Evolutionary conservation across 2,113 vertebrate species (phyloP).

Genomic region (Siniperca knerii): DNA sequence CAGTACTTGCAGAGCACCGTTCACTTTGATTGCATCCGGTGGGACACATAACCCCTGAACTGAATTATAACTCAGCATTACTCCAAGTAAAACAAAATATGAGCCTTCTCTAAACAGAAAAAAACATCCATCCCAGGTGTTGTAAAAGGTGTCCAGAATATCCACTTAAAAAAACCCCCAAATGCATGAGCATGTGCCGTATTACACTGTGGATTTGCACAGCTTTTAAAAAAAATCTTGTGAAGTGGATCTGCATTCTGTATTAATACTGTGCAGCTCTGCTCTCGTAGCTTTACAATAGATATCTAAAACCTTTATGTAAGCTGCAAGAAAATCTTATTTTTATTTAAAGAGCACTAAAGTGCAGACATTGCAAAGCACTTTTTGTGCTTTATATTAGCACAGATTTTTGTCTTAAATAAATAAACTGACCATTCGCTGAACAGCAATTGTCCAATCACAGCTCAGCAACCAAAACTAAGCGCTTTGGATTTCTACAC

Average conservation of each 20-base stretch:
- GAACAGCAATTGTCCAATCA: neutral
- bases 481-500: neutral
- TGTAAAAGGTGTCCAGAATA: neutral
- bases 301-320: neutral
- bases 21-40: slow-evolving; percentile 70
- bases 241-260: neutral
- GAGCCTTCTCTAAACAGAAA: slow-evolving; percentile 12
- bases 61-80: slow-evolving; percentile 63
- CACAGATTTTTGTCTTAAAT: neutral
- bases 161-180: neutral
- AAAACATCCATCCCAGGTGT: neutral
- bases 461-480: neutral
- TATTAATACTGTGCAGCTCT: neutral
- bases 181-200: neutral
- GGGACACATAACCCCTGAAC: slow-evolving; percentile 69
- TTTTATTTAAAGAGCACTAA: neutral
- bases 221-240: neutral
- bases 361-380: neutral
- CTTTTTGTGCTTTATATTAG: neutral
- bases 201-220: neutral
- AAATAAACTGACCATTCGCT: neutral
- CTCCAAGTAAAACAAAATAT: slow-evolving; percentile 51
- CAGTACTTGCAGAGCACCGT: slow-evolving; percentile 36
- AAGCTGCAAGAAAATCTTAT: neutral
- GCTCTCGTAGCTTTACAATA: neutral